Percentiles rank a stretch among this genome's conserved stretches.
Evolutionary conservation across 2,113 vertebrate genomes (phyloP).

Genomic region (Uria aalge): DNA sequence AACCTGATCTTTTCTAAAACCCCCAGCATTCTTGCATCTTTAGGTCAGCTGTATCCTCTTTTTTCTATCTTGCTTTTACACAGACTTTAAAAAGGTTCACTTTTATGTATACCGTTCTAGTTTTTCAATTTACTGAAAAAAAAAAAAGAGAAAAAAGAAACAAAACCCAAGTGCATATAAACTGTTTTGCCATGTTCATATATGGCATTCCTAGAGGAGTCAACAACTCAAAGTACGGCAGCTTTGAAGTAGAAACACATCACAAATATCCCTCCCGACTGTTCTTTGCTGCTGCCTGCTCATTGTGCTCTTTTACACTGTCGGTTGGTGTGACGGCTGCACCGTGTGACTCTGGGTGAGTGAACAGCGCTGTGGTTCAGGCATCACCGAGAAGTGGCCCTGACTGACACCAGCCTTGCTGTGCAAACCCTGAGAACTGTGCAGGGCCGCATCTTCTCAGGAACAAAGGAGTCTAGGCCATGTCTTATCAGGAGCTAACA

Average conservation of each 20-base stretch:
- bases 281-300: background rate
- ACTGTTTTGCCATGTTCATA: background rate
- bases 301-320: background rate
- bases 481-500: background rate
- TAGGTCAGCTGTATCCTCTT: background rate
- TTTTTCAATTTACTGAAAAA: background rate
- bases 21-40: background rate
- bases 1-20: background rate
- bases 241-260: background rate
- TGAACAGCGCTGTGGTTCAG: background rate
- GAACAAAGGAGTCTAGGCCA: background rate
- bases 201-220: background rate
- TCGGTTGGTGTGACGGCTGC: fast-evolving
- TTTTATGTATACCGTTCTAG: background rate
- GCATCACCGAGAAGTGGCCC: fast-evolving
- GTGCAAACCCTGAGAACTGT: background rate
- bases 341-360: no score
- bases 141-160: background rate
- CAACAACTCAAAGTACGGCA: background rate
- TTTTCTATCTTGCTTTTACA: background rate
- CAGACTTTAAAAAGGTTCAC: background rate
- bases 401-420: background rate
- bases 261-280: background rate
- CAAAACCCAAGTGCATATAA: background rate
- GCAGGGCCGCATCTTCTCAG: background rate